These are phyloP conservation scores for Oedothorax gibbosus DNA, from an alignment of 1,140 invertebrate species.

Conservation along the genomic window DNA sequence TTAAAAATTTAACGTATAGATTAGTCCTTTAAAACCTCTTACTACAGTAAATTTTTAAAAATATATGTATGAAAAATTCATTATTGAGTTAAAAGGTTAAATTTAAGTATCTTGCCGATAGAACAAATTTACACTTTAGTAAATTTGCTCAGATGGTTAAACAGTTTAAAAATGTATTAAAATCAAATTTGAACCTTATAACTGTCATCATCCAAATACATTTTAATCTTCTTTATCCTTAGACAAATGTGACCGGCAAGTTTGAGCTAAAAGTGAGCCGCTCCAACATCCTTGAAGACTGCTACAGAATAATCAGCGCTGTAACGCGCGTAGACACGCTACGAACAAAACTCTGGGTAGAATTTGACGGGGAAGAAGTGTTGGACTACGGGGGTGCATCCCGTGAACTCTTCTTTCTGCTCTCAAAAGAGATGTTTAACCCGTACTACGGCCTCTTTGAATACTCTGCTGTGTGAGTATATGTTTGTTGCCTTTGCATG, in stretches of 20 bases:
- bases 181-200: no score
- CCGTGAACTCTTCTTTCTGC: slow-evolving; percentile 97
- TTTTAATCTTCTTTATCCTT: slow-evolving; percentile 64
- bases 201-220: neutral
- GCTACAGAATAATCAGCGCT: slow-evolving; percentile 83
- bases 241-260: slow-evolving; percentile 97
- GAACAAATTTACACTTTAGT: no score
- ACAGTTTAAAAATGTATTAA: no score
- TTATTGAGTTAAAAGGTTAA: no score
- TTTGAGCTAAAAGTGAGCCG: slow-evolving; percentile 95
- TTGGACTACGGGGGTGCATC: slow-evolving; percentile 97
- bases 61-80: no score
- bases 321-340: slow-evolving; percentile 87
- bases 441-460: slow-evolving; percentile 99
- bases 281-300: slow-evolving; percentile 94
- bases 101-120: no score
- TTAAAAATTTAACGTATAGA: no score
- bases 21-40: no score
- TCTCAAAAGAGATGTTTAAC: slow-evolving; percentile 99
- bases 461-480: slow-evolving; percentile 93
- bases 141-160: no score
- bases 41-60: no score
- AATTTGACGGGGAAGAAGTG: slow-evolving; percentile 97
- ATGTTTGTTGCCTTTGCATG: neutral
- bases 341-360: slow-evolving; percentile 98